A percentile compares a stretch with the other conserved stretches of the same genome.
These are phyloP conservation scores for Chaetodon auriga DNA, from an alignment of 2,113 vertebrate species.

Conservation along the genomic window DNA sequence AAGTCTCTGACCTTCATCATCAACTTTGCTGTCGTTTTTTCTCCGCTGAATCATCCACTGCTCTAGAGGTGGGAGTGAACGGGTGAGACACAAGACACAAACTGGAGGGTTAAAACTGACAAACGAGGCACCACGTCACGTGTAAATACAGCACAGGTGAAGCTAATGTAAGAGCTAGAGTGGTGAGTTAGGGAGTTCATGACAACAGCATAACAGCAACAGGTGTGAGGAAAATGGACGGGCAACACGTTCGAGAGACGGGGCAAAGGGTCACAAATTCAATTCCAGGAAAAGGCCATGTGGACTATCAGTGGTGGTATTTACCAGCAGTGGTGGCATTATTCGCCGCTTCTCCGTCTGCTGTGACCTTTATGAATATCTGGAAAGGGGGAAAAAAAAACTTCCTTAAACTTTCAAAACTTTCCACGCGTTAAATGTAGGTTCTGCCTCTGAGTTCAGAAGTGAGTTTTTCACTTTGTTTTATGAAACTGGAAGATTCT, in stretches of 20 bases:
- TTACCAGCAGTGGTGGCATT: slow-evolving; percentile 87
- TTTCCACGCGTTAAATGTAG: slow-evolving; percentile 16
- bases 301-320: slow-evolving; percentile 49
- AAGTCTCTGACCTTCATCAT: slow-evolving; percentile 73
- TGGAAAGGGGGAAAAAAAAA: slow-evolving; percentile 69
- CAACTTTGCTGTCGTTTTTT: slow-evolving; percentile 68
- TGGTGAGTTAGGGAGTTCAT: neutral
- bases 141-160: neutral
- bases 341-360: slow-evolving; percentile 86
- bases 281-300: slow-evolving; percentile 53
- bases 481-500: neutral
- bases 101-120: slow-evolving; percentile 38
- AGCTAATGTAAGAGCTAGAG: neutral
- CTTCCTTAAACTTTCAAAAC: slow-evolving; percentile 27
- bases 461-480: neutral
- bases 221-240: slow-evolving; percentile 15
- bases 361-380: slow-evolving; percentile 97
- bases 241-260: slow-evolving; percentile 8
- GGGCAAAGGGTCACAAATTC: slow-evolving; percentile 33
- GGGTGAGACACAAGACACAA: slow-evolving; percentile 47
- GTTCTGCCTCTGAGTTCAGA: neutral
- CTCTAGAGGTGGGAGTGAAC: slow-evolving; percentile 71
- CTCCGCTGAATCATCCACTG: slow-evolving; percentile 83
- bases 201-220: slow-evolving; percentile 18
- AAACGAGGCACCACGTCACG: slow-evolving; percentile 14